Evolutionary conservation across 2,797 vertebrate species (phyloP), one percentile per base, ranked within the genome.

Genomic region (Threskiornis aethiopicus): DNA sequence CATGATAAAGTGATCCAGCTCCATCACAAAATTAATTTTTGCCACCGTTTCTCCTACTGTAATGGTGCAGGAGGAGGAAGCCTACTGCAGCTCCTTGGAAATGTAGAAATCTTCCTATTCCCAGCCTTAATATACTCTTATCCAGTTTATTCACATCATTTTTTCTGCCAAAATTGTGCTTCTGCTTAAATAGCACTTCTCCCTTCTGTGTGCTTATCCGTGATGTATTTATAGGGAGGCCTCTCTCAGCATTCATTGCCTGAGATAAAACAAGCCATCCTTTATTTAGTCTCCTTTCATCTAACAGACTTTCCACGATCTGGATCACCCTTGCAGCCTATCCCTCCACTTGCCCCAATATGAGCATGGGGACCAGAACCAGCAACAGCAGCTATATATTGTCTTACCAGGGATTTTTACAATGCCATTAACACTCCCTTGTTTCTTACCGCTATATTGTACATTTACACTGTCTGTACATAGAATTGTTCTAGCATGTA

Each of bases 191-290:
- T 88, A 92, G 82, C 1, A 2, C 87, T 88, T 96, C 82, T 96
- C 47, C 96, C 82, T 96, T 83, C 94, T 95, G 91, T 71, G 89
- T 91, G 76, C 95, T 95, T 87, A 89, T 91, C 87, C 6, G 0
- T 84, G 79, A 90, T 96, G 41, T 96, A 96, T 97, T 96, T 97
- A 96, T 96, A 96, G 95, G 85, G 91, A 90, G 72, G 51, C 44
- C 89, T 96, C 93, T 81, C 89, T 94, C 94, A 92, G 84, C 95
- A 91, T 91, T 94, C 93, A 88, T 57, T 92, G 87, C 76, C 88
- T 51, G 79, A 94, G 69, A 91, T 93, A 86, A 96, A 97, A 94
- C 70, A 95, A 90, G 72, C 65, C 47, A 71, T 66, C 67, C 75
- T 80, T 92, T 94, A 39, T 96, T 95, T 77, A 94, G 89, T 44